Conservation (phyloP, 2,113 vertebrate genomes). For the Colaptes auratus region DNA sequence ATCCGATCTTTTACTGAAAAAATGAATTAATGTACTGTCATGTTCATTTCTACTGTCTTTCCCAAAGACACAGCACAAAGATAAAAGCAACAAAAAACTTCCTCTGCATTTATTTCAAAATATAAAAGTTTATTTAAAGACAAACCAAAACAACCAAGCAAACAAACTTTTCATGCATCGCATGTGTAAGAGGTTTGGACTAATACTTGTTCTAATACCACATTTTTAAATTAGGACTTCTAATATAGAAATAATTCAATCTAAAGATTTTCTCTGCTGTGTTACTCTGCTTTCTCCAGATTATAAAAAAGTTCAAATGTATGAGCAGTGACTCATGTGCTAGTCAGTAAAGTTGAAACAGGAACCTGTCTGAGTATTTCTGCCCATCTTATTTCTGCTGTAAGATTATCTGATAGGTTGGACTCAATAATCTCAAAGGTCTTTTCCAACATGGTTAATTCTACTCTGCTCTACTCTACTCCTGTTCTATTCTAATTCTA, state of each 20-base stretch:
- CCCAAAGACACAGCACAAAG: conserved; percentile 27
- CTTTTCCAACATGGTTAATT: no score
- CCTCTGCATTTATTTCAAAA: background rate
- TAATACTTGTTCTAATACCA: background rate
- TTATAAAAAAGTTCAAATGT: background rate
- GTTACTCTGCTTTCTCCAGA: background rate
- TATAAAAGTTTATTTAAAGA: background rate
- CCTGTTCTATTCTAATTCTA: no score
- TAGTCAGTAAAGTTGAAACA: background rate
- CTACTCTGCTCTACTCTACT: no score
- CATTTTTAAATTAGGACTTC: background rate
- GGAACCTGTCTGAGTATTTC: background rate
- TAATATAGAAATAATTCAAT: background rate
- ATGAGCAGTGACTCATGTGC: background rate
- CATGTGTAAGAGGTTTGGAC: background rate
- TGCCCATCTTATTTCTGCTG: background rate
- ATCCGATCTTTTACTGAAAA: conserved; percentile 60
- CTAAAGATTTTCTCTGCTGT: background rate
- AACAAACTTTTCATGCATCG: background rate
- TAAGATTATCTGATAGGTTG: background rate
- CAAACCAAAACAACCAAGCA: background rate
- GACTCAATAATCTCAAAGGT: no score
- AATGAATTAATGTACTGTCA: conserved; percentile 64
- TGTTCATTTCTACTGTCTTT: conserved; percentile 42
- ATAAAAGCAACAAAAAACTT: conserved; percentile 11